A percentile compares a stretch with the other conserved stretches of the same genome.
Evolutionary conservation across 2,113 vertebrate species (phyloP).

Genomic region (Cnemophilus loriae): DNA sequence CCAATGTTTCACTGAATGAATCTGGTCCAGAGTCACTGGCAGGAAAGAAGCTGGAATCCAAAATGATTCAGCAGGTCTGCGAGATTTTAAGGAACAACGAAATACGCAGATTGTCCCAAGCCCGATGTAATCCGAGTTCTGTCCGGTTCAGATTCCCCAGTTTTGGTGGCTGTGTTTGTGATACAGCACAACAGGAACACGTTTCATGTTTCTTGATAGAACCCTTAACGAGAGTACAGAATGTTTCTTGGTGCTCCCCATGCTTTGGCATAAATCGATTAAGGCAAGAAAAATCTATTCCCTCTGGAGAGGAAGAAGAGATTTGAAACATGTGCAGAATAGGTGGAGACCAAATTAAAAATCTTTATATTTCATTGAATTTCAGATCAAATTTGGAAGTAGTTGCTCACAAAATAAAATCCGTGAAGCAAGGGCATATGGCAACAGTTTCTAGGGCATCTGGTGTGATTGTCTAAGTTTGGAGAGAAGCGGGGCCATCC

Average conservation of each 20-base stretch:
- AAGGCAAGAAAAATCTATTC: conserved; percentile 21
- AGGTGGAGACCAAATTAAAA: conserved; percentile 11
- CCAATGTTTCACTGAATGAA: background rate
- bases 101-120: background rate
- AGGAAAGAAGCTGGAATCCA: background rate
- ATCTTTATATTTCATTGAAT: background rate
- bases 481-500: background rate
- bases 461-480: background rate
- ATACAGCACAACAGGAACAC: background rate
- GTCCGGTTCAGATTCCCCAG: background rate
- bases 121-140: rapidly evolving
- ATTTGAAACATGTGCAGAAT: background rate
- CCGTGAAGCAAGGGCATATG: background rate
- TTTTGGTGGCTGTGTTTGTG: background rate
- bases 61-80: background rate
- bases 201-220: background rate
- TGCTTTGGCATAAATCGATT: conserved; percentile 33
- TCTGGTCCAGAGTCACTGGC: background rate
- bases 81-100: background rate
- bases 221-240: conserved; percentile 13
- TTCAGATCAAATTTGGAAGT: background rate
- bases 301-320: background rate
- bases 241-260: conserved; percentile 27
- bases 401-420: background rate
- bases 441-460: background rate